Base-by-base conservation (phyloP, 2,113 vertebrate species). In the Lipophrys pholis region DNA sequence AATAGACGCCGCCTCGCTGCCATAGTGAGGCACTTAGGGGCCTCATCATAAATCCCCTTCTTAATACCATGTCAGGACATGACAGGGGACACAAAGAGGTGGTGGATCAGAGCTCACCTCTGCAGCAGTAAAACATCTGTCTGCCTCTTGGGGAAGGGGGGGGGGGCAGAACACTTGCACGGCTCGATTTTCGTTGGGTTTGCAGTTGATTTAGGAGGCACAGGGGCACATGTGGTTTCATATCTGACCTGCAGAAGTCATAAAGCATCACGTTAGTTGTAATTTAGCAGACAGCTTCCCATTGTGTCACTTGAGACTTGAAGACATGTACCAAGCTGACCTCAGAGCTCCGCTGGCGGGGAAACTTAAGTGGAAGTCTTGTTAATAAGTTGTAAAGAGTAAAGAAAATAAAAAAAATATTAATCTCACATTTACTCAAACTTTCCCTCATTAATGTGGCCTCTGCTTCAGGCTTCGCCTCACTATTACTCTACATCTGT, bases 51-150 rank as follows among this genome's bases (percentile, higher is more conserved):
- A 90, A 91, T 90, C 55, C 53, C 38, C 74, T 16, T 40, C 67
- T 71, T 78, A 75, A 87, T 78, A 67, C 81, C 78, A 71, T 62
- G 81, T 85, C 84, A 89, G 80, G 60, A 82, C 70, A 78, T 54
- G 89, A 83, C 87, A 83, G 70, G 58, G 46, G 81, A 77, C 21
- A 89, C 84, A 90, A 73, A 76, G 76, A 82, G 83, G 76, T 83
- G 81, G 72, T 11, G 81, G 78, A 85, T 80, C 49, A 79, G 49
- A 65, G 72, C 84, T 90, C 87, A 90, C 87, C 84, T 88, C 76
- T 91, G 80, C 30, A 78, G 83, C 86, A 70, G 73, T 85, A 90
- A 86, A 88, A 89, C 86, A 92, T 88, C 79, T 86, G 76, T 82
- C 78, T 81, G 61, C 71, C 21, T 76, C 52, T 8, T 30, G 21